Evolutionary conservation across 2,797 vertebrate species (phyloP).

Genomic region (Bradypus variegatus): DNA sequence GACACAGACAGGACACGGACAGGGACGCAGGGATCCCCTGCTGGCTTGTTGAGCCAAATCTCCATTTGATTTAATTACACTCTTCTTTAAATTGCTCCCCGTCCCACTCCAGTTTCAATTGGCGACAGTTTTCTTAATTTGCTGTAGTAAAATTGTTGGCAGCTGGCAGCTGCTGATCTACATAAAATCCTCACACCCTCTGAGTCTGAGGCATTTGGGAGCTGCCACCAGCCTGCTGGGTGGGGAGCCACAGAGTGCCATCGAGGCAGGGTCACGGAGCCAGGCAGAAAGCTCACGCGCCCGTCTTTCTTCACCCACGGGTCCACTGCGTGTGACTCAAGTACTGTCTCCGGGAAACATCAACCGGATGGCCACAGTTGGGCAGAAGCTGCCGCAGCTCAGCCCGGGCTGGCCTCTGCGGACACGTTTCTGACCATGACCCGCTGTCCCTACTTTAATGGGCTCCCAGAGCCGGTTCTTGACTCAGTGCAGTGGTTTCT

Average conservation of each 20-base stretch:
- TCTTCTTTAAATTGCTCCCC: background rate
- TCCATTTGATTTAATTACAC: constrained; percentile 20
- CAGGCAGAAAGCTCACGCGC: fast-evolving
- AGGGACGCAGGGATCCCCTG: background rate
- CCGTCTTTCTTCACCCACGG: too few relatives aligned
- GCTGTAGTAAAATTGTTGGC: constrained; percentile 3
- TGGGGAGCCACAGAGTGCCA: fast-evolving
- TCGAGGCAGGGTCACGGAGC: background rate
- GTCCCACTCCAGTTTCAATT: background rate
- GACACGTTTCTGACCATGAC: fast-evolving
- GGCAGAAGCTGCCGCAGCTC: fast-evolving
- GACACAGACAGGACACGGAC: too few relatives aligned
- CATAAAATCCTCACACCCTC: background rate
- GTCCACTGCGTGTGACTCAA: background rate
- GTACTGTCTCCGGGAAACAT: too few relatives aligned
- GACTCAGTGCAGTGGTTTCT: fast-evolving
- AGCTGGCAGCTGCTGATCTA: background rate
- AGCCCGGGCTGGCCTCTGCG: fast-evolving
- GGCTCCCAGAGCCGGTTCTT: background rate
- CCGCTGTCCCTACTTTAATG: fast-evolving
- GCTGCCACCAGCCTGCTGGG: fast-evolving
- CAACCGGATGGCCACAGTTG: background rate
- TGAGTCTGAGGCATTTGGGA: fast-evolving
- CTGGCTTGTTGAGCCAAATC: background rate
- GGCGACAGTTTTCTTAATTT: constrained; percentile 24